Percentiles rank a stretch among this genome's conserved stretches.
Conservation (phyloP, 2,888 invertebrate genomes). For the Urechis unicinctus region DNA sequence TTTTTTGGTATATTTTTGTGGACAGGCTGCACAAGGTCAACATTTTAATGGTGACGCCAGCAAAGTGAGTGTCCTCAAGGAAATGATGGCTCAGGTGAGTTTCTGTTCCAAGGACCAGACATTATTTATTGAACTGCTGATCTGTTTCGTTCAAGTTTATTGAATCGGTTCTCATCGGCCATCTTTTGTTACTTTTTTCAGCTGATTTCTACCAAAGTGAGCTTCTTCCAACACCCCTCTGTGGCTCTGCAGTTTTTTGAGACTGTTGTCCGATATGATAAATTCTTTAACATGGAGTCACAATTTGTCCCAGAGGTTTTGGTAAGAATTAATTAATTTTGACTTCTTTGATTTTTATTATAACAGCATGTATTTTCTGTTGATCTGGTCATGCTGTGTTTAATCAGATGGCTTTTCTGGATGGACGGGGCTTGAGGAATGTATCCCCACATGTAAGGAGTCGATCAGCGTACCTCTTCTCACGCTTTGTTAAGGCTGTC, state of each 20-base stretch:
- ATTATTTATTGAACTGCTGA: no score
- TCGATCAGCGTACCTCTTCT: conserved; percentile 56
- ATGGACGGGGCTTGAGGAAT: conserved; percentile 54
- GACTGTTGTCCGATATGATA: conserved; percentile 55
- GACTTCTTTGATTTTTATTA: not conserved
- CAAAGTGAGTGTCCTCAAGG: conserved; percentile 48
- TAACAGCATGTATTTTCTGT: not conserved
- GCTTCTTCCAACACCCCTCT: conserved; percentile 51
- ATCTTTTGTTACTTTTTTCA: conserved; percentile 20
- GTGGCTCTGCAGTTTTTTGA: conserved; percentile 55
- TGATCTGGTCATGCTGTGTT: not conserved
- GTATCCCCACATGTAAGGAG: conserved; percentile 53
- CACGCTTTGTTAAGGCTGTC: conserved; percentile 55
- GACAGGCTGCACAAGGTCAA: conserved; percentile 48
- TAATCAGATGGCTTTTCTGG: conserved; percentile 52
- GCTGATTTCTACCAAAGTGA: conserved; percentile 53
- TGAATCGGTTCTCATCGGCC: no score
- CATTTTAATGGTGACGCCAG: conserved; percentile 46
- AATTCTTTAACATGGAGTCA: conserved; percentile 54
- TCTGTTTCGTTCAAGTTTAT: no score
- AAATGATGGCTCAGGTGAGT: conserved; percentile 52
- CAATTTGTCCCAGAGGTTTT: conserved; percentile 52
- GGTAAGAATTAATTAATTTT: conserved; percentile 28
- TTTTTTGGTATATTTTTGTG: not conserved
- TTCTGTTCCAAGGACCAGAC: no score